Evolutionary conservation across 2,888 invertebrate species (phyloP), one percentile per base, ranked within the genome.

Genomic region (Folsomia candida): DNA sequence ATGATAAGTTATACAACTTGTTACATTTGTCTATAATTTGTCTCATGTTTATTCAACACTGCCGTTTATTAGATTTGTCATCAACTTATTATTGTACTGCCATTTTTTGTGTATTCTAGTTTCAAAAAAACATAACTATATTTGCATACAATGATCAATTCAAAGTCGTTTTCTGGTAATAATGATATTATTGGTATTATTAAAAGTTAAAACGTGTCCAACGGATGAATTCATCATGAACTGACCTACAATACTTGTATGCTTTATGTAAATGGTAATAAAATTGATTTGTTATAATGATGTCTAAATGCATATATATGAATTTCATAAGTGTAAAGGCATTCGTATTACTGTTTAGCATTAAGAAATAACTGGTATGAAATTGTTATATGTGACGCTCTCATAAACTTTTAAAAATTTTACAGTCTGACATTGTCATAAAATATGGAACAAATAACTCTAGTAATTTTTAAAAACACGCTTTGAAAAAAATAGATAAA

Each of bases 181-280:
- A 37, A 9, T 37, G 37, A 37, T 37, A 9, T n/a, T n/a, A n/a
- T 37, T 37, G 37, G 37, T 37, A 37, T 37, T 37, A 37, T 37
- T 37, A 14, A 37, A 37, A 37, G 37, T 37, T 37, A 9, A 37
- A 37, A n/a, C n/a, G n/a, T n/a, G n/a, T n/a, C n/a, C n/a, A 37
- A 37, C 37, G 14, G 37, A 37, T 14, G 37, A 37, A 37, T 37
- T 37, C 37, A 54, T 54, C 54, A 54, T 54, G 54, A 54, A 54
- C 54, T 54, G 54, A 54, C 54, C 54, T 54, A 6, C 6, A 54
- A 54, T 54, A 54, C 54, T 54, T 54, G 37, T 37, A 37, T 37
- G 22, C 54, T 54, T 20, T 54, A 11, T 9, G 9, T 47, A 47
- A 47, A 47, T 11, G 9, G 54, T 14, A 54, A 54, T 54, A 54